Evolutionary conservation across 2,113 vertebrate species (phyloP).

Genomic region (Egretta garzetta): DNA sequence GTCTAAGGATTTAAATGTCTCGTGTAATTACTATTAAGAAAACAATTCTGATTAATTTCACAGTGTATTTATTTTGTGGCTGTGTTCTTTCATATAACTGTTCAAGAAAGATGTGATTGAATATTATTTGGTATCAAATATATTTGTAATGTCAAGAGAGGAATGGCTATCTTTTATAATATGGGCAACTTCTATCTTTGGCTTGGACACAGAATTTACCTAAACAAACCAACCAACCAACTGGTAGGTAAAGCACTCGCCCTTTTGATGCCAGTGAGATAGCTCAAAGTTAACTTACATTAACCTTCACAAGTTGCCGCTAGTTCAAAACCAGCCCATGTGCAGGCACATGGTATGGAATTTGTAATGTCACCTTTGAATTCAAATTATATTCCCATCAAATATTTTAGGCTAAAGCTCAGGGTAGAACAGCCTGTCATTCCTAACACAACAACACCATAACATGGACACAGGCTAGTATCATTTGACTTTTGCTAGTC

Average conservation of each 20-base stretch:
- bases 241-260: not conserved
- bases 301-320: not conserved
- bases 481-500: not conserved
- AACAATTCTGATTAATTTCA: conserved; percentile 34
- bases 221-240: not conserved
- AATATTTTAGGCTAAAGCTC: not conserved
- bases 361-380: not conserved
- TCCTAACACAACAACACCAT: not conserved
- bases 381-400: not conserved
- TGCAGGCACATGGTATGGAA: rapidly evolving
- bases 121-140: not conserved
- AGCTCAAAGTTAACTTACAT: not conserved
- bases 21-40: not conserved
- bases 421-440: not conserved
- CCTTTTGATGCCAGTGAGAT: not conserved
- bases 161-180: not conserved
- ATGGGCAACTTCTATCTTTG: not conserved
- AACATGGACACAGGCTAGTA: rapidly evolving
- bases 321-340: rapidly evolving
- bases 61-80: not conserved
- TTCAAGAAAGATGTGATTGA: not conserved
- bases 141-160: not conserved
- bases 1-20: conserved; percentile 37
- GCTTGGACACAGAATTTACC: not conserved
- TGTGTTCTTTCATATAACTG: not conserved